phyloP scores from a whole-genome alignment of 2,888 invertebrate species.

The Heliconius aoede region DNA sequence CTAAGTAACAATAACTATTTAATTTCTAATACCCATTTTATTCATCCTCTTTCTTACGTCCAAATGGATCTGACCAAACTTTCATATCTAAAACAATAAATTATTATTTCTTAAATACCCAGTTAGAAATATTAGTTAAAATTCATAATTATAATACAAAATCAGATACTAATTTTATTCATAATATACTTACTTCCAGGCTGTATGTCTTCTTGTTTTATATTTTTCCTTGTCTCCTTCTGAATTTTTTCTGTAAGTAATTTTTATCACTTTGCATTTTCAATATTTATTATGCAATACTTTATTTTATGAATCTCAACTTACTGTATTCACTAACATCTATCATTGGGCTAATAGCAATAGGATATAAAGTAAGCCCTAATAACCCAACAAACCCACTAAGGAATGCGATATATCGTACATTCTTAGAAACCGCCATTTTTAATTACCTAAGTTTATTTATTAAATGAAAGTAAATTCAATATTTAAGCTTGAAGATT shows the following conservation, averaged over 20 bases:
- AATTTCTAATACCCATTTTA: constrained; percentile 16
- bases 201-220: constrained; percentile 84
- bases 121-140: neutral
- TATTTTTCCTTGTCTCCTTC: constrained; percentile 75
- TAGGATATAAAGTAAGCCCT: constrained; percentile 83
- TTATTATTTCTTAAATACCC: neutral
- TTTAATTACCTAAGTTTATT: neutral
- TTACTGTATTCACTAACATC: constrained; percentile 86
- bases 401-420: constrained; percentile 79
- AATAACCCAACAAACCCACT: constrained; percentile 82
- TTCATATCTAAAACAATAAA: constrained; percentile 81
- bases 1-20: constrained; percentile 24
- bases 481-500: neutral
- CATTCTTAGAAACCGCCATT: constrained; percentile 24
- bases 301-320: constrained; percentile 20
- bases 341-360: constrained; percentile 85
- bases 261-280: neutral
- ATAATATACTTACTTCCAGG: constrained; percentile 82
- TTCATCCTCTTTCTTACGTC: constrained; percentile 71
- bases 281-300: constrained; percentile 30
- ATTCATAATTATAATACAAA: neutral
- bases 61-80: constrained; percentile 85
- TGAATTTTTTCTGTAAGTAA: constrained; percentile 81
- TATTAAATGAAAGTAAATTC: neutral
- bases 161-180: neutral